Percentiles rank a stretch among this genome's conserved stretches.
Evolutionary conservation across 1,140 invertebrate genomes (phyloP).

Genomic region (Vollenhovia emeryi): DNA sequence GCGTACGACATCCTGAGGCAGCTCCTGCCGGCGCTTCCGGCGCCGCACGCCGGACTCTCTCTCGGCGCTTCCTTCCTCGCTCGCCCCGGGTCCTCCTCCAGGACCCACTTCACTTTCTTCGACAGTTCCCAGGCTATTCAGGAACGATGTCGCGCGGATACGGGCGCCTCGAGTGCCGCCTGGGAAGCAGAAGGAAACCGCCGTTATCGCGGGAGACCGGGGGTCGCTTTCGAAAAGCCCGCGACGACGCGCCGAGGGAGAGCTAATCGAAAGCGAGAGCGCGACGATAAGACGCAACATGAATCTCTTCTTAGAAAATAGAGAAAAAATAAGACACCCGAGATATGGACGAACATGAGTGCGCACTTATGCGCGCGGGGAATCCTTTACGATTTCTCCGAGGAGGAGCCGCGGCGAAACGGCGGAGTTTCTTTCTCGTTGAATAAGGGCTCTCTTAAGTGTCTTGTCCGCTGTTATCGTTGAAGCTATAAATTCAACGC

Average conservation of each 20-base stretch:
- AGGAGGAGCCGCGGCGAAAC: not conserved
- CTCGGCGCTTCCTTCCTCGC: not conserved
- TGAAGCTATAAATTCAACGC: not conserved
- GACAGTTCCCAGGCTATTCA: conserved; percentile 20
- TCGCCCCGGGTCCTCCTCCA: conserved; percentile 19
- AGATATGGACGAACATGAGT: conserved; percentile 7
- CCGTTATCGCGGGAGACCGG: not conserved
- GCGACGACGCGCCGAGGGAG: not conserved
- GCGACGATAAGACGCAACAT: conserved; percentile 2
- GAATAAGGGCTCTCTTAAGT: conserved; percentile 9
- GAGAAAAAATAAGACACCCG: conserved; percentile 5
- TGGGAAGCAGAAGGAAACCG: conserved; percentile 17
- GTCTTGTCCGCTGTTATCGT: not conserved
- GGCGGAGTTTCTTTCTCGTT: not conserved
- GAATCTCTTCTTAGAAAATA: conserved; percentile 1
- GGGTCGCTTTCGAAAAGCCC: conserved; percentile 21
- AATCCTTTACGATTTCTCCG: conserved; percentile 22
- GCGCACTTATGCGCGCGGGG: not conserved
- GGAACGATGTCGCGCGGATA: conserved; percentile 19
- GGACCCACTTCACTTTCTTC: conserved; percentile 36
- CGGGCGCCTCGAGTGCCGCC: conserved; percentile 57
- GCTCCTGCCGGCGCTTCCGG: conserved; percentile 27
- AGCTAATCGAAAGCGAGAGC: conserved; percentile 16
- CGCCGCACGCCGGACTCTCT: conserved; percentile 29
- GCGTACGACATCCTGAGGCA: conserved; percentile 85